A percentile compares a stretch with the other conserved stretches of the same genome.
Conservation (phyloP, 2,888 invertebrate species). For the Mesorhabditis belari region DNA sequence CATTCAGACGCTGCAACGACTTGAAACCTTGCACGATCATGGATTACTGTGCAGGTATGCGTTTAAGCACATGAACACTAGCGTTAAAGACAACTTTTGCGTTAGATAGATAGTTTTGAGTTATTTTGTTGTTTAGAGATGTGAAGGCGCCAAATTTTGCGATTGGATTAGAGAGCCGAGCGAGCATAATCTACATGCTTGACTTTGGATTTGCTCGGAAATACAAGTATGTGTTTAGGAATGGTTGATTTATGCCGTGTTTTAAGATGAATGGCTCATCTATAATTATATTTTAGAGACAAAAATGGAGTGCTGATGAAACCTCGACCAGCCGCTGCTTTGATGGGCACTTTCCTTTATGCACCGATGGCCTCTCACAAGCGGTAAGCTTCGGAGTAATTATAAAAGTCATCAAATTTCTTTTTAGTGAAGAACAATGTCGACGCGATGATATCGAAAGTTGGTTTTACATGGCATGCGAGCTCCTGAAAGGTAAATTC, state of each 20-base stretch:
- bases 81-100: too few relatives aligned
- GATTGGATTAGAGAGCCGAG: conserved; percentile 29
- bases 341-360: conserved; percentile 42
- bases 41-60: conserved; percentile 32
- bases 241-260: not conserved
- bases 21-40: conserved; percentile 37
- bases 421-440: conserved; percentile 28
- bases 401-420: not conserved
- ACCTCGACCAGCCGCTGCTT: conserved; percentile 33
- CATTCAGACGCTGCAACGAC: conserved; percentile 29
- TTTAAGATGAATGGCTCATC: too few relatives aligned
- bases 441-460: conserved; percentile 42
- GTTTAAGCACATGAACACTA: not conserved
- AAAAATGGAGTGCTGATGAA: conserved; percentile 31
- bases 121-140: conserved; percentile 30
- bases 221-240: conserved; percentile 16
- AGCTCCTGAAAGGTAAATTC: conserved; percentile 34
- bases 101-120: too few relatives aligned
- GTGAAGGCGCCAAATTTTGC: conserved; percentile 48
- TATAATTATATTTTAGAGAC: conserved; percentile 36
- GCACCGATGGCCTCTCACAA: conserved; percentile 8
- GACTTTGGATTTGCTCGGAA: conserved; percentile 48
- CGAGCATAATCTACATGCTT: conserved; percentile 37
- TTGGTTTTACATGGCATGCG: conserved; percentile 45
- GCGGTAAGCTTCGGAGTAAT: conserved; percentile 1